These are phyloP conservation scores for Penaeus vannamei DNA, from an alignment of 1,140 invertebrate species.

Conservation along the genomic window DNA sequence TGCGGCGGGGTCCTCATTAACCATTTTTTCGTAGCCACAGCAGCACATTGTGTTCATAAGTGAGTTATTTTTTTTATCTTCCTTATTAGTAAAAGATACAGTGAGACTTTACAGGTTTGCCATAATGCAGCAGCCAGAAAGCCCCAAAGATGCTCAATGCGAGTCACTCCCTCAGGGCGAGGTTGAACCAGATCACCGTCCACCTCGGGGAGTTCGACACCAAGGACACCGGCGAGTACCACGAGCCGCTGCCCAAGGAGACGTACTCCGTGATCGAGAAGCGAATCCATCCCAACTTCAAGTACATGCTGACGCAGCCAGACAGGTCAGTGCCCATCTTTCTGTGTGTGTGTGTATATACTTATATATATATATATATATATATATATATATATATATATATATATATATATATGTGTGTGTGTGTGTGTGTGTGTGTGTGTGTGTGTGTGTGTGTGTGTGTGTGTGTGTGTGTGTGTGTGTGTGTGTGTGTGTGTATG, in stretches of 20 bases:
- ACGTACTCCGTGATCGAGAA: conserved; percentile 80
- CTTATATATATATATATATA: no score
- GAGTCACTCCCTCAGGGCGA: conserved; percentile 71
- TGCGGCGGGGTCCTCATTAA: conserved; percentile 82
- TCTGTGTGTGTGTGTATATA: not conserved
- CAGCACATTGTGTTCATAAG: conserved; percentile 83
- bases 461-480: no score
- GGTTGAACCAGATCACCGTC: conserved; percentile 82
- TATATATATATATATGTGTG: no score
- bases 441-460: no score
- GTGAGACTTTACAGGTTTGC: no score
- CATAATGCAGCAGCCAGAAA: not conserved
- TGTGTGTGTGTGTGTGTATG: no score
- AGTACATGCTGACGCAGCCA: conserved; percentile 85
- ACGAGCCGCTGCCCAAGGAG: conserved; percentile 79
- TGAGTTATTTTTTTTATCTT: conserved; percentile 60
- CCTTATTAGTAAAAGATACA: not conserved
- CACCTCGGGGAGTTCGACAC: conserved; percentile 87
- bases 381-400: no score
- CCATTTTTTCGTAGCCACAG: conserved; percentile 77
- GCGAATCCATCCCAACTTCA: conserved; percentile 86
- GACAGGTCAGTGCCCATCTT: conserved; percentile 76
- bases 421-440: no score
- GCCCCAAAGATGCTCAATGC: not conserved
- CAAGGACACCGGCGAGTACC: conserved; percentile 78